These are phyloP conservation scores for Mesopsocus fuscifrons DNA, from an alignment of 2,888 invertebrate species.

Conservation along the genomic window DNA sequence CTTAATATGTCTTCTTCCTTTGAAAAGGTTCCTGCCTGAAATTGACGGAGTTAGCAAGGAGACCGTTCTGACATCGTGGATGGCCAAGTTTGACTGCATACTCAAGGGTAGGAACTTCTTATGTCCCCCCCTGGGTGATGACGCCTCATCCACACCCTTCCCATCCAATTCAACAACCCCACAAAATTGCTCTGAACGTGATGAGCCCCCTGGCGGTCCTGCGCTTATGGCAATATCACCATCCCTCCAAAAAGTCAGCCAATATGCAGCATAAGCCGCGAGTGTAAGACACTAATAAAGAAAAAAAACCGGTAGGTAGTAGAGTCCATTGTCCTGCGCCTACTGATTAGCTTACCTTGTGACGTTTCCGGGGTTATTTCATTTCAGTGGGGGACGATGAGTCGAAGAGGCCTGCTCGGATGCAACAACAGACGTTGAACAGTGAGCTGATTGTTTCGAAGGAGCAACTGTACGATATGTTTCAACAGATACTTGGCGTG, in stretches of 20 bases:
- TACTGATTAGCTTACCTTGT: background rate
- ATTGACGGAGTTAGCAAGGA: constrained; percentile 99
- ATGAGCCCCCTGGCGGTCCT: background rate
- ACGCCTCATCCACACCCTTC: no score
- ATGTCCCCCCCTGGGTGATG: no score
- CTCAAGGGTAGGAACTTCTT: constrained; percentile 78
- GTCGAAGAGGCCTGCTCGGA: constrained; percentile 64
- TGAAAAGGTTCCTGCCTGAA: constrained; percentile 94
- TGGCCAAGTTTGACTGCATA: constrained; percentile 98
- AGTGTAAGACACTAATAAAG: no score
- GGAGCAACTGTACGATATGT: constrained; percentile 99
- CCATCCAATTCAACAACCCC: background rate
- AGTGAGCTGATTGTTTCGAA: constrained; percentile 92
- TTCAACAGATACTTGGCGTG: constrained; percentile 93
- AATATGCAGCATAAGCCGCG: no score
- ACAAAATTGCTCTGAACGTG: background rate
- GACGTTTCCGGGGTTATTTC: constrained; percentile 6
- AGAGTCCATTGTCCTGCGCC: background rate
- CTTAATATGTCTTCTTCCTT: no score
- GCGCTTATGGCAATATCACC: no score
- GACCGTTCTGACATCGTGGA: constrained; percentile 96
- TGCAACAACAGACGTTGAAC: constrained; percentile 76
- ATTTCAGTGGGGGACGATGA: constrained; percentile 61
- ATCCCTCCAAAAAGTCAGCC: no score
- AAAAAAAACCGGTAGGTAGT: background rate